Evolutionary conservation across 2,888 invertebrate species (phyloP).

Genomic region (Portevinia maculata): DNA sequence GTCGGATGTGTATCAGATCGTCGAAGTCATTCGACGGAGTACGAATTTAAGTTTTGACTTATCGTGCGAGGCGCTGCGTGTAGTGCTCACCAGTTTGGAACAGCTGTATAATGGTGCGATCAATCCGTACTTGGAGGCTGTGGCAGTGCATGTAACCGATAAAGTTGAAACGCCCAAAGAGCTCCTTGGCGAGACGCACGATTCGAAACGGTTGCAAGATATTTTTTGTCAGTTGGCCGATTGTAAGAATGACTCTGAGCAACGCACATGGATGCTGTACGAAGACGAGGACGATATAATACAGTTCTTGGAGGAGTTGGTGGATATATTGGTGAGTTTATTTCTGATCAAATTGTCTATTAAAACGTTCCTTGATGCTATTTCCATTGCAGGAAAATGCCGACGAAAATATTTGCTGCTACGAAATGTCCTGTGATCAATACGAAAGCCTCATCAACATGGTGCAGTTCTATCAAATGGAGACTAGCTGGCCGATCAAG

Average conservation of each 20-base stretch:
- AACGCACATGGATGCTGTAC: constrained; percentile 96
- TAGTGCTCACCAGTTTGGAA: constrained; percentile 86
- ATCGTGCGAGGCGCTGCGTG: constrained; percentile 92
- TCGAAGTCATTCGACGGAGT: constrained; percentile 91
- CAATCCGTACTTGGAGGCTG: constrained; percentile 85
- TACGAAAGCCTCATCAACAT: constrained; percentile 93
- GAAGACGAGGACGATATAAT: constrained; percentile 96
- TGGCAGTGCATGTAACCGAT: constrained; percentile 85
- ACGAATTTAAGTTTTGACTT: constrained; percentile 94
- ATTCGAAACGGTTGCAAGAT: constrained; percentile 91
- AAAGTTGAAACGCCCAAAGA: constrained; percentile 85
- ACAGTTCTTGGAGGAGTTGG: constrained; percentile 91
- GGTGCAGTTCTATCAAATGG: constrained; percentile 98
- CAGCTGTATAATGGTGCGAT: constrained; percentile 85
- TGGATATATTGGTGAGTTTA: constrained; percentile 89
- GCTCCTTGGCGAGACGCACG: constrained; percentile 90
- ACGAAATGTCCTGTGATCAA: constrained; percentile 92
- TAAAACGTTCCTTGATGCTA: background rate
- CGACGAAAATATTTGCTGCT: constrained; percentile 93
- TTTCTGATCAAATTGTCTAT: background rate
- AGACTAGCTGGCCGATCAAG: constrained; percentile 93
- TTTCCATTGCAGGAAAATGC: constrained; percentile 90
- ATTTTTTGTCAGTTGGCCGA: constrained; percentile 93
- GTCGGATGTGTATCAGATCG: constrained; percentile 88
- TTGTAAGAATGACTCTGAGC: constrained; percentile 97